Conservation (phyloP, 92 coral and sea anemone species). For the Zoanthus sociatus region DNA sequence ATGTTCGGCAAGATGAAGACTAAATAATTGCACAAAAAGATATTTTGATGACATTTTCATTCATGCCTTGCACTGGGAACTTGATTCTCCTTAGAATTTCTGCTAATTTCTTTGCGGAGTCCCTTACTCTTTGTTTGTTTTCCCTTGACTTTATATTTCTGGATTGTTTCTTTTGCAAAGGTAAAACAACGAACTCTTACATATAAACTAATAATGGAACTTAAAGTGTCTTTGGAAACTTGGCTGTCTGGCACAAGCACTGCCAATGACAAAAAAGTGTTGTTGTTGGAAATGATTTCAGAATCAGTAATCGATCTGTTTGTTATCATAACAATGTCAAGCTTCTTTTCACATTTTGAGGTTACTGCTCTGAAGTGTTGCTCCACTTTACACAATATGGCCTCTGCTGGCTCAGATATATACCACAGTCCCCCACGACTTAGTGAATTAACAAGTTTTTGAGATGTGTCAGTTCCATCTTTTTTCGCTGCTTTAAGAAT, state of each 20-base stretch:
- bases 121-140: constrained; percentile 21
- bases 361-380: constrained; percentile 48
- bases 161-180: constrained; percentile 12
- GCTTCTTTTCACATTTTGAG: constrained; percentile 17
- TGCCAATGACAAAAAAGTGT: constrained; percentile 36
- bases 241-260: constrained; percentile 38
- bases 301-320: constrained; percentile 22
- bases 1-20: background rate
- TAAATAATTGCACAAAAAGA: background rate
- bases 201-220: constrained; percentile 49
- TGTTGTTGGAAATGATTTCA: constrained; percentile 38
- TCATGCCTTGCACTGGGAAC: constrained; percentile 1
- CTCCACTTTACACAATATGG: constrained; percentile 50
- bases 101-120: constrained; percentile 14
- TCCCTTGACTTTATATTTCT: constrained; percentile 14
- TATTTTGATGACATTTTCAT: constrained; percentile 1
- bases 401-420: constrained; percentile 56
- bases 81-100: background rate
- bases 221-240: constrained; percentile 53
- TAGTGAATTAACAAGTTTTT: constrained; percentile 40
- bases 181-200: constrained; percentile 33
- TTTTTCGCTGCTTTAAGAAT: constrained; percentile 64
- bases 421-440: constrained; percentile 64
- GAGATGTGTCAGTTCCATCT: background rate
- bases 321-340: constrained; percentile 33